Conservation (phyloP, 1,140 invertebrate genomes). For the Meloidogyne exigua region DNA sequence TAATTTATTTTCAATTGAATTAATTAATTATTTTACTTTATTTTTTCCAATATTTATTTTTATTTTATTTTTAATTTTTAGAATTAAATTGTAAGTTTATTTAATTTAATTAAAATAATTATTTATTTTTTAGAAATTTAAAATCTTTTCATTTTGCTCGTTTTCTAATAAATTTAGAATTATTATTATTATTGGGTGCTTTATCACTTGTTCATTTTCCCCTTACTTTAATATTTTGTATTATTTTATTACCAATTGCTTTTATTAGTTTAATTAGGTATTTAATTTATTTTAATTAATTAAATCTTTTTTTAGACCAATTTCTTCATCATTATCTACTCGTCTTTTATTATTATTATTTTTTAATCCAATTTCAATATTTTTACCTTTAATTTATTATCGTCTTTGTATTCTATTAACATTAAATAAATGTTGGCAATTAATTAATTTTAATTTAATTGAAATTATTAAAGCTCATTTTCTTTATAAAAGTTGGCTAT, state of each 20-base stretch:
- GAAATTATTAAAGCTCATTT: conserved; percentile 5
- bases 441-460: background rate
- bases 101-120: background rate
- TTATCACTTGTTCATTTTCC: conserved; percentile 37
- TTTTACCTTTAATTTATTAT: background rate
- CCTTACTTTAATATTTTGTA: conserved; percentile 25
- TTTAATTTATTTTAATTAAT: background rate
- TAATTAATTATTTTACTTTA: conserved; percentile 12
- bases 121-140: conserved; percentile 3
- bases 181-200: conserved; percentile 32
- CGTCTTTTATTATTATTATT: background rate
- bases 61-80: conserved; percentile 10
- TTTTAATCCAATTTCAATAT: background rate
- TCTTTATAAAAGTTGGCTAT: background rate
- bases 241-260: conserved; percentile 28
- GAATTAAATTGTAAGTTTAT: conserved; percentile 22
- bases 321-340: background rate
- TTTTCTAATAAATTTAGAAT: conserved; percentile 24
- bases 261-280: conserved; percentile 27
- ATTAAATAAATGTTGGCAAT: background rate
- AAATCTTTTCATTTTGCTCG: conserved; percentile 29
- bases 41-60: conserved; percentile 10
- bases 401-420: background rate
- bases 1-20: conserved; percentile 8
- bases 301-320: background rate